Evolutionary conservation across 1,140 invertebrate genomes (phyloP).

Genomic region (Nasonia vitripennis): DNA sequence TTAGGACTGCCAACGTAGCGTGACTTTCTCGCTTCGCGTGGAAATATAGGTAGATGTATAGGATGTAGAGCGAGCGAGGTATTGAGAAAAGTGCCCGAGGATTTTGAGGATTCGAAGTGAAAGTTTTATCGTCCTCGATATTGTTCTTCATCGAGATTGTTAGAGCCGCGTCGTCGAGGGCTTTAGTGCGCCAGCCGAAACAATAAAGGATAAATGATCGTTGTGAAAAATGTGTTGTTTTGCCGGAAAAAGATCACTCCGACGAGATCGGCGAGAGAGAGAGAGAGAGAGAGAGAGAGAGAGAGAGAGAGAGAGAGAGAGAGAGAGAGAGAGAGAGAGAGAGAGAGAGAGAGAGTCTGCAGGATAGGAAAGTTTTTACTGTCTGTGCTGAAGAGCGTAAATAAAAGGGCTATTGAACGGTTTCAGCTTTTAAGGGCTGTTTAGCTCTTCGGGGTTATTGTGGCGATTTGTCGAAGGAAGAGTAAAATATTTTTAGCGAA

Average conservation of each 20-base stretch:
- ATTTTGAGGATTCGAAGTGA: conserved; percentile 21
- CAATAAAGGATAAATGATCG: conserved; percentile 38
- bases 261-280: no score
- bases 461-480: no score
- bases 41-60: background rate
- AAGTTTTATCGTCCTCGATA: conserved; percentile 35
- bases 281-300: no score
- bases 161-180: background rate
- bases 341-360: no score
- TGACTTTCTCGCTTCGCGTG: conserved; percentile 13
- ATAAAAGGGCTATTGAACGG: no score
- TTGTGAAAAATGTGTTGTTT: conserved; percentile 13
- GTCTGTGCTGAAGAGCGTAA: no score
- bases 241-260: background rate
- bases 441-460: no score
- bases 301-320: no score
- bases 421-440: no score
- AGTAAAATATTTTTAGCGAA: no score
- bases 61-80: background rate
- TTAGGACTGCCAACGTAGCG: background rate
- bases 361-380: no score
- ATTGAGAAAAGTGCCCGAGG: background rate
- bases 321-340: no score
- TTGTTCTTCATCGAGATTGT: conserved; percentile 27
- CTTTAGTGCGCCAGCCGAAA: background rate